phyloP scores from a whole-genome alignment of 2,113 vertebrate species.

The Eptatretus burgeri region DNA sequence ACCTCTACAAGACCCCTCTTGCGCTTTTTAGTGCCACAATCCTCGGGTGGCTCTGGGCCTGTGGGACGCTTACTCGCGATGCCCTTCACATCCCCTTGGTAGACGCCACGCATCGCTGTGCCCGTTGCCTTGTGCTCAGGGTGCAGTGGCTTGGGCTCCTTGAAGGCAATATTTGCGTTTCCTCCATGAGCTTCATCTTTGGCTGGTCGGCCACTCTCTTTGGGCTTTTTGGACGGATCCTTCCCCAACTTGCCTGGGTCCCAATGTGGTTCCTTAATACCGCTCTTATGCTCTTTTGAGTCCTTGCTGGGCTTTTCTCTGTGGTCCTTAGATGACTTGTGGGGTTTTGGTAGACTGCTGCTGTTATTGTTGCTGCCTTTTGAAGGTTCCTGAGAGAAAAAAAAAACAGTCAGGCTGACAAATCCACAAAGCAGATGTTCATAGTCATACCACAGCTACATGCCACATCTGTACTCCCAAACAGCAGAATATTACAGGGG shows the following conservation, averaged over 20 bases:
- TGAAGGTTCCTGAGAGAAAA: slow-evolving; percentile 18
- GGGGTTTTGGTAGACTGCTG: slow-evolving; percentile 23
- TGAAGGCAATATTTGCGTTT: slow-evolving; percentile 48
- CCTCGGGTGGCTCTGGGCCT: slow-evolving; percentile 49
- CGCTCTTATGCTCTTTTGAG: slow-evolving; percentile 49
- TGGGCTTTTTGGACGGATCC: slow-evolving; percentile 38
- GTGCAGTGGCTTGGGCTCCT: slow-evolving; percentile 62
- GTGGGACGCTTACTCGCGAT: slow-evolving; percentile 52
- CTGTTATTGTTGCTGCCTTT: slow-evolving; percentile 23
- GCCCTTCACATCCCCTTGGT: slow-evolving; percentile 28
- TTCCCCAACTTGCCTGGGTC: slow-evolving; percentile 28
- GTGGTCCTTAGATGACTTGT: slow-evolving; percentile 78
- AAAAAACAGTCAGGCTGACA: too few relatives aligned
- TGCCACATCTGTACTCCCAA: too few relatives aligned
- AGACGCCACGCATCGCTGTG: slow-evolving; percentile 16
- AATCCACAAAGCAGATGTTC: too few relatives aligned
- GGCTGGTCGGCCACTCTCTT: slow-evolving; percentile 57
- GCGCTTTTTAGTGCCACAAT: slow-evolving; percentile 52
- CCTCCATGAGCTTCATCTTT: slow-evolving; percentile 42
- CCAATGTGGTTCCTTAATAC: slow-evolving; percentile 38
- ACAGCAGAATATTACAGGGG: too few relatives aligned
- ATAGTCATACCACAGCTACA: too few relatives aligned
- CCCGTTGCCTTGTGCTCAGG: slow-evolving; percentile 56
- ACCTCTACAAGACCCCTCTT: slow-evolving; percentile 67
- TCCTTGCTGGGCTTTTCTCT: slow-evolving; percentile 68